These are phyloP conservation scores for Hylyphantes graminicola DNA, from an alignment of 1,140 invertebrate species.

Conservation along the genomic window DNA sequence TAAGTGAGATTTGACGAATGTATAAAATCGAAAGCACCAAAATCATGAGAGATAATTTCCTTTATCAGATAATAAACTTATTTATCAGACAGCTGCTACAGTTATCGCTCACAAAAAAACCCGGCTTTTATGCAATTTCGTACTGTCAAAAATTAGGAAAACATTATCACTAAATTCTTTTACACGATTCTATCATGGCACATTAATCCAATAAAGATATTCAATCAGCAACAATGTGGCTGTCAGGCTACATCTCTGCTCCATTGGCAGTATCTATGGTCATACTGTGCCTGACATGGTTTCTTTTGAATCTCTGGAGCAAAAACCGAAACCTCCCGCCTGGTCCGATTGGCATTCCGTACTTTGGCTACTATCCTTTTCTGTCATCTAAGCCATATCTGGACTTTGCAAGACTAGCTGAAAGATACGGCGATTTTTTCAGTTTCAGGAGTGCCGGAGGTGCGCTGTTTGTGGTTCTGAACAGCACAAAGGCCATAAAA, in stretches of 20 bases:
- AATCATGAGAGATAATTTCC: too few relatives aligned
- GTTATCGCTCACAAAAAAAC: too few relatives aligned
- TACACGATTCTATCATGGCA: too few relatives aligned
- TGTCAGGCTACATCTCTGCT: not conserved
- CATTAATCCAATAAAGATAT: too few relatives aligned
- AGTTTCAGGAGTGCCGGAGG: constrained; percentile 38
- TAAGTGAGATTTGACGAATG: too few relatives aligned
- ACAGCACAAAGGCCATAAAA: constrained; percentile 26
- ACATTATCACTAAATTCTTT: too few relatives aligned
- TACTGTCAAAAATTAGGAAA: too few relatives aligned
- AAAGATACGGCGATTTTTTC: constrained; percentile 38
- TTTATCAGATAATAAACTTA: too few relatives aligned
- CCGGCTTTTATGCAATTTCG: too few relatives aligned
- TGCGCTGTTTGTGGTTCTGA: constrained; percentile 33
- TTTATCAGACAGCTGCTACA: too few relatives aligned
- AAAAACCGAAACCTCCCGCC: constrained; percentile 23
- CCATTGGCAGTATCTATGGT: not conserved
- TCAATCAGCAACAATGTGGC: not conserved
- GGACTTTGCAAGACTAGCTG: constrained; percentile 8
- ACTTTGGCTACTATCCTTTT: constrained; percentile 45
- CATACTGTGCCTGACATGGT: constrained; percentile 69
- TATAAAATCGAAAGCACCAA: too few relatives aligned
- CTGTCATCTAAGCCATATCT: not conserved
- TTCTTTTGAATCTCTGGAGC: not conserved
- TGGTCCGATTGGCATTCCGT: constrained; percentile 31